Percentiles rank a stretch among this genome's conserved stretches.
phyloP scores from a whole-genome alignment of 1,140 invertebrate genomes.

The Calliopsis andreniformis region DNA sequence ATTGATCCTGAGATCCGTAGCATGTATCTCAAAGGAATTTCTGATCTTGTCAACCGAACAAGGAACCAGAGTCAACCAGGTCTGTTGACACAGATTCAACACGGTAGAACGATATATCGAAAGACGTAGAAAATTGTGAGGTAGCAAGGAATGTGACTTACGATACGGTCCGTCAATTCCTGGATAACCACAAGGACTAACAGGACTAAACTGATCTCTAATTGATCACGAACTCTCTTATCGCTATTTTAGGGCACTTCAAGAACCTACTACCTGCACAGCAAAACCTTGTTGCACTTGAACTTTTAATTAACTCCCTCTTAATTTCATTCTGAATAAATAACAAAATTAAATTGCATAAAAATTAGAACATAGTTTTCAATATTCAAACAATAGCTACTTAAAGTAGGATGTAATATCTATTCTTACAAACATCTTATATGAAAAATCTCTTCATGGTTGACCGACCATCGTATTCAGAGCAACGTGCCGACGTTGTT shows the following conservation, averaged over 20 bases:
- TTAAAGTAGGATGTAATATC: too few relatives aligned
- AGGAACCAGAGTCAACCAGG: constrained; percentile 12
- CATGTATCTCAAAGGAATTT: background rate
- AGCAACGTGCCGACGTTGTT: background rate
- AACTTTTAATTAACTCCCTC: background rate
- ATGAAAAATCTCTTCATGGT: background rate
- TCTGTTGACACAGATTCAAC: constrained; percentile 14
- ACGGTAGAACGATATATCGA: background rate
- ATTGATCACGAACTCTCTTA: constrained; percentile 13
- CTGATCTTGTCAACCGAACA: constrained; percentile 2
- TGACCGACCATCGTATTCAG: background rate
- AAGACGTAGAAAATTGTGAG: constrained; percentile 56
- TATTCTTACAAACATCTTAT: too few relatives aligned
- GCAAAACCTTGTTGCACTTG: too few relatives aligned
- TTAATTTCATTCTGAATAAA: too few relatives aligned
- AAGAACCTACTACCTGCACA: too few relatives aligned
- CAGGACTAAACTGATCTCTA: constrained; percentile 1
- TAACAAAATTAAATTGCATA: too few relatives aligned
- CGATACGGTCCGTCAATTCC: constrained; percentile 39
- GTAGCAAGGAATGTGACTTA: constrained; percentile 48
- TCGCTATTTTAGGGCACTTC: background rate
- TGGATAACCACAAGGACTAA: constrained; percentile 16
- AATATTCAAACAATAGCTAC: too few relatives aligned
- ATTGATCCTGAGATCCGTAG: background rate
- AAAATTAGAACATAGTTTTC: too few relatives aligned